Evolutionary conservation across 2,888 invertebrate genomes (phyloP).

Genomic region (Nephrotoma appendiculata): DNA sequence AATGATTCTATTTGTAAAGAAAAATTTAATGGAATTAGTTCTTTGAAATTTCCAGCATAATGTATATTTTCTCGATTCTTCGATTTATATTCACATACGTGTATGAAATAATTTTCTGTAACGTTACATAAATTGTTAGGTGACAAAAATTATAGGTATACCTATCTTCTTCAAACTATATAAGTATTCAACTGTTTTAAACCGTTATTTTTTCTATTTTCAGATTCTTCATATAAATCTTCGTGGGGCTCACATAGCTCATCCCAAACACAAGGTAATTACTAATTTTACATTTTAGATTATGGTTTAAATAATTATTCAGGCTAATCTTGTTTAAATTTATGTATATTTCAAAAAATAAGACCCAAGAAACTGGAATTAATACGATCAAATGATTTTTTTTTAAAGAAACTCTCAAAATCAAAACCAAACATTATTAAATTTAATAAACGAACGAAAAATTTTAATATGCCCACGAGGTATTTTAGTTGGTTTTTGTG

Average conservation of each 20-base stretch:
- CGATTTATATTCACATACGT: too few species aligned
- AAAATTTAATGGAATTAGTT: too few species aligned
- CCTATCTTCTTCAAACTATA: too few species aligned
- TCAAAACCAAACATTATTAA: neutral
- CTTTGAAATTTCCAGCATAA: too few species aligned
- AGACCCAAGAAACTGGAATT: neutral
- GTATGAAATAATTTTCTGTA: too few species aligned
- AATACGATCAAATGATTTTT: neutral
- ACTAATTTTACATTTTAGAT: neutral
- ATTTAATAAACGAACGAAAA: neutral
- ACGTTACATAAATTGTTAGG: too few species aligned
- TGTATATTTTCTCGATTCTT: too few species aligned
- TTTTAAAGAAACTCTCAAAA: neutral
- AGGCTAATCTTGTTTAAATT: neutral
- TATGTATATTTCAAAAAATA: too few species aligned
- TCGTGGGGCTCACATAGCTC: conserved; percentile 68
- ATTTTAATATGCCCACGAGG: neutral
- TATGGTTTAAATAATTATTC: neutral
- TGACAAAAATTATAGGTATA: too few species aligned
- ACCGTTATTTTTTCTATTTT: conserved; percentile 29
- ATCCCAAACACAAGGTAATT: conserved; percentile 63
- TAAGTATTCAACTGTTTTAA: neutral
- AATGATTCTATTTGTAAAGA: too few species aligned
- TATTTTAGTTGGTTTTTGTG: neutral
- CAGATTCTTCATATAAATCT: conserved; percentile 79